A percentile compares a stretch with the other conserved stretches of the same genome.
These are phyloP conservation scores for Eurypyga helias DNA, from an alignment of 2,113 vertebrate genomes.

Conservation along the genomic window DNA sequence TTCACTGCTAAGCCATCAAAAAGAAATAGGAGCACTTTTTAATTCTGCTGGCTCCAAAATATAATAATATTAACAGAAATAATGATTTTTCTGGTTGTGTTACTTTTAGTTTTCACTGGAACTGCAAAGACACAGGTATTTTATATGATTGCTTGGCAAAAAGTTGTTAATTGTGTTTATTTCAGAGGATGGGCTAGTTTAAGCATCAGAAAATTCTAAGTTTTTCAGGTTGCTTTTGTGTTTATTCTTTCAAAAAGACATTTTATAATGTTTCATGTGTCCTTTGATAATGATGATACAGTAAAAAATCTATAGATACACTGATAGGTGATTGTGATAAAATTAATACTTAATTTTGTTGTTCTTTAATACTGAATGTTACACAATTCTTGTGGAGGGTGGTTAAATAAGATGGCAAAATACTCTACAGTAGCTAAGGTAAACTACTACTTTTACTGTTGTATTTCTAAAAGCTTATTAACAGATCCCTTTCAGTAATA, in stretches of 20 bases:
- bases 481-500: background rate
- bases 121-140: constrained; percentile 80
- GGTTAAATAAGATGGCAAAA: background rate
- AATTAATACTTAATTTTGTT: constrained; percentile 16
- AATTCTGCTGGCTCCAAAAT: constrained; percentile 70
- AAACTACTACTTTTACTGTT: background rate
- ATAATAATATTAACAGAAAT: constrained; percentile 51
- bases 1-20: constrained; percentile 77
- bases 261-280: background rate
- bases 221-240: background rate
- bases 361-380: constrained; percentile 27
- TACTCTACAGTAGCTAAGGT: background rate
- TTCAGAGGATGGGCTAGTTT: background rate
- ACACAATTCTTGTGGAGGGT: background rate
- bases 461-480: background rate
- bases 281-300: background rate
- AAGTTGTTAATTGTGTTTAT: background rate
- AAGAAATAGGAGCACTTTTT: constrained; percentile 64
- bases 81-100: constrained; percentile 70
- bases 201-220: background rate
- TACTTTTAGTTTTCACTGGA: constrained; percentile 73
- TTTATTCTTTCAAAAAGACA: background rate
- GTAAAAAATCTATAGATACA: background rate
- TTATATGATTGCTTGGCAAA: background rate
- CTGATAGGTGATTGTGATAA: background rate